Evolutionary conservation across 2,113 vertebrate species (phyloP), one percentile per base, ranked within the genome.

Genomic region (Gymnocephalus cernua): DNA sequence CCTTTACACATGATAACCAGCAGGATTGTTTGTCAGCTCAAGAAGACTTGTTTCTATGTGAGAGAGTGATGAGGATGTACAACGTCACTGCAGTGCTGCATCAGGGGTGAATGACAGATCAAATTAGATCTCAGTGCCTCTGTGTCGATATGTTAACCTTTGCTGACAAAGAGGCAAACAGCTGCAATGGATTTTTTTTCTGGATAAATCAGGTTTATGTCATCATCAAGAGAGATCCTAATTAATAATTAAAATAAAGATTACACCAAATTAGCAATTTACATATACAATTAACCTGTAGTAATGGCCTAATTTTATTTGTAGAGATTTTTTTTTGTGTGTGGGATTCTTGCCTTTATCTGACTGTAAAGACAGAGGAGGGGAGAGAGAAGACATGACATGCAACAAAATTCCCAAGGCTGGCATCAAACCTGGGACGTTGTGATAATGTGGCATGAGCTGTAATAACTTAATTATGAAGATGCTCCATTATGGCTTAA

Each of bases 131-230:
- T 80, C 80, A 81, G 29, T 18, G 27, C n/a, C 58, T 82, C 38
- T 29, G 50, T 83, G 65, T 67, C 27, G n/a, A 56, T 16, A n/a
- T 62, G 62, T 79, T 83, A 86, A 80, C 82, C 73, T 91, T 67
- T 78, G 44, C 58, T 78, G 66, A 76, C 61, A 83, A 72, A 80
- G 54, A 83, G 35, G 64, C 27, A 82, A 64, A 76, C 56, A 67
- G 68, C 59, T 50, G 35, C n/a, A 25, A 61, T 70, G 16, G 61
- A 54, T 67, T 61, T 53, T 41, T 41, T 27, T 61, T 80, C 48
- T 12, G 27, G 51, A 23, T 23, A 63, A 59, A 71, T 79, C 32
- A 27, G n/a, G 47, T 57, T 62, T 8, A 67, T n/a, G 6, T 21
- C 47, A 51, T 32, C 18, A 79, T 58, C 15, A 7, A 14, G 6